Percentiles rank a stretch among this genome's conserved stretches.
phyloP scores from a whole-genome alignment of 2,888 invertebrate genomes.

The Danaus chrysippus region DNA sequence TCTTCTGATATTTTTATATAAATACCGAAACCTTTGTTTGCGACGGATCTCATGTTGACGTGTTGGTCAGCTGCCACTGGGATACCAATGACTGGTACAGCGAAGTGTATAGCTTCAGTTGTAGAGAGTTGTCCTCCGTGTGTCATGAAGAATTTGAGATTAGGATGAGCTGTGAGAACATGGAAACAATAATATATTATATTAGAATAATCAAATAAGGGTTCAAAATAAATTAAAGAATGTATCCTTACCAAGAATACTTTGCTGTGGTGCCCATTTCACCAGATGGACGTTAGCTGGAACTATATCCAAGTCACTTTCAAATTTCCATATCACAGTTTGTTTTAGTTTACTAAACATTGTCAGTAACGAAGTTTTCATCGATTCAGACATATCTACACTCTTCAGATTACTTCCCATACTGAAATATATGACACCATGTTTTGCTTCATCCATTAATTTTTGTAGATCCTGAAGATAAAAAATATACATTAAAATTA shows the following conservation, averaged over 20 bases:
- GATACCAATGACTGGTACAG: slow-evolving; percentile 59
- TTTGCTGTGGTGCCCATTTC: slow-evolving; percentile 61
- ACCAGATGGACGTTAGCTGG: slow-evolving; percentile 56
- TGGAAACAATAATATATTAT: too few relatives aligned
- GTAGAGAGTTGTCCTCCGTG: slow-evolving; percentile 64
- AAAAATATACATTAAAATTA: too few relatives aligned
- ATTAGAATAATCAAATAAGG: too few relatives aligned
- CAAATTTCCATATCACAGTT: slow-evolving; percentile 63
- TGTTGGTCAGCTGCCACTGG: slow-evolving; percentile 56
- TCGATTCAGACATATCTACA: slow-evolving; percentile 42
- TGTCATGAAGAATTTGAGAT: slow-evolving; percentile 54
- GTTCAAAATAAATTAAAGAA: too few relatives aligned
- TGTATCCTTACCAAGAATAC: slow-evolving; percentile 58
- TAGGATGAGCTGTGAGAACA: slow-evolving; percentile 43
- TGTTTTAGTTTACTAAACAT: slow-evolving; percentile 52
- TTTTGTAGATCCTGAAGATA: slow-evolving; percentile 60
- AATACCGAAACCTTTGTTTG: slow-evolving; percentile 50
- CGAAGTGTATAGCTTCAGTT: slow-evolving; percentile 57
- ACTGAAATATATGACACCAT: slow-evolving; percentile 61
- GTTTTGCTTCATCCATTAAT: slow-evolving; percentile 49
- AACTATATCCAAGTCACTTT: slow-evolving; percentile 44
- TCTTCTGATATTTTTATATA: slow-evolving; percentile 43
- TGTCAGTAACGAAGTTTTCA: slow-evolving; percentile 44
- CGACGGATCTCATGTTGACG: slow-evolving; percentile 51
- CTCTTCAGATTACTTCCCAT: slow-evolving; percentile 55